Percentiles rank a stretch among this genome's conserved stretches.
These are phyloP conservation scores for Serinus canaria DNA, from an alignment of 2,113 vertebrate species.

Conservation along the genomic window DNA sequence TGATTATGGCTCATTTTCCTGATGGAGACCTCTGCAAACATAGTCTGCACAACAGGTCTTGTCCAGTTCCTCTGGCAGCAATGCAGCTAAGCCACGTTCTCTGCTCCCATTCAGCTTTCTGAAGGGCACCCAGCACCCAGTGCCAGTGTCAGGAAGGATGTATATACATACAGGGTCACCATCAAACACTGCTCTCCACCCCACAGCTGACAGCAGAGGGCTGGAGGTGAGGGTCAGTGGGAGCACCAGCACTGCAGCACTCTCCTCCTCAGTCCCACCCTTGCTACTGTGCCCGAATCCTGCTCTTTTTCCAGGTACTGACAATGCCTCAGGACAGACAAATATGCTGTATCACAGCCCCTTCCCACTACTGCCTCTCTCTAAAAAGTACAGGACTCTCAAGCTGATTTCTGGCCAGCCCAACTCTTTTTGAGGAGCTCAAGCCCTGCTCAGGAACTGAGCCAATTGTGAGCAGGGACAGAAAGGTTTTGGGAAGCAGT, in stretches of 20 bases:
- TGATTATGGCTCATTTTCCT: not conserved
- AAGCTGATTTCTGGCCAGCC: not conserved
- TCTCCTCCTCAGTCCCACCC: not conserved
- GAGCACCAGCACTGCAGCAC: not conserved
- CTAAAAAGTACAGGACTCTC: not conserved
- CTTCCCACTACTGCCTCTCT: not conserved
- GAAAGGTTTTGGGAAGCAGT: not conserved
- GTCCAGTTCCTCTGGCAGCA: not conserved
- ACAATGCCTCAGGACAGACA: not conserved
- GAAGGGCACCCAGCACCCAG: not conserved
- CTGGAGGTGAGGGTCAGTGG: not conserved
- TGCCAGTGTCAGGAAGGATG: not conserved
- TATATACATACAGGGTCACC: fast-evolving
- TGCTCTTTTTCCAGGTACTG: not conserved
- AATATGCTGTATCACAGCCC: not conserved
- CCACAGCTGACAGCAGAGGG: not conserved
- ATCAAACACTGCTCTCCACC: not conserved
- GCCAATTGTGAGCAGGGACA: not conserved
- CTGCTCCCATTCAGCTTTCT: not conserved
- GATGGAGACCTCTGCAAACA: not conserved
- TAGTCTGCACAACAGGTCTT: not conserved
- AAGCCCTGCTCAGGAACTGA: not conserved
- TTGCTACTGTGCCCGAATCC: fast-evolving
- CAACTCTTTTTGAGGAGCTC: not conserved
- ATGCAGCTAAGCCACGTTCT: not conserved